Base-by-base conservation (phyloP, 2,888 invertebrate genomes). In the Saturnia pavonia region DNA sequence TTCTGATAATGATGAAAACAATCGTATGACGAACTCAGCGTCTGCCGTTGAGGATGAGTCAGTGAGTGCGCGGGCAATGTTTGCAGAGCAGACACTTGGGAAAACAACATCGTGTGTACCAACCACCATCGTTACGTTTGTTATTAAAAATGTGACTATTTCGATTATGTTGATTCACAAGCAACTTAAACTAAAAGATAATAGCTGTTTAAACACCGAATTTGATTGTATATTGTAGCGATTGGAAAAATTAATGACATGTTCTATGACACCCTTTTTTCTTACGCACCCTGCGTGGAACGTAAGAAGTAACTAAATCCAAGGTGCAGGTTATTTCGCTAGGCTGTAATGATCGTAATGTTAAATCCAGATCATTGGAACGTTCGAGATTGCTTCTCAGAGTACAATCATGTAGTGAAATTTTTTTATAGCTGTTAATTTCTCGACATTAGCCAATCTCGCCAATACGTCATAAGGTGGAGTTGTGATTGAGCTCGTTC, bases 1-100 rank as follows among this genome's bases (percentile, higher is more conserved):
- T 60, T 25, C 27, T 27, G 57, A 27, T 60, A 60, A 60, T 60
- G 57, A 60, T 60, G 57, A 60, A 27, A 60, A 60, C 65, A 40
- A 65, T 65, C 19, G 40, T 65, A n/a, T 65, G 65, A 40, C 65
- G 65, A 40, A 16, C n/a, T n/a, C 65, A n/a, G 40, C 8, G 34
- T 40, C 65, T 65, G n/a, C 40, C 34, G 65, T n/a, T 65, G 65
- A 1, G 34, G 40, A 60, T 60, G 57, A 60, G 25, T 60, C 57
- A 60, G 57, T 60, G 57, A 27, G 57, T 27, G 25, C 19, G 57
- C 57, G 57, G 27, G 27, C 27, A 6, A 60, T 60, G 57, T 60
- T 60, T 60, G 57, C 57, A 25, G 57, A 60, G 1, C 27, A 60
- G 57, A 60, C 57, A 60, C 57, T 60, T 60, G 57, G 27, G 14